phyloP scores from a whole-genome alignment of 2,888 invertebrate species.

The Xestia sexstrigata region DNA sequence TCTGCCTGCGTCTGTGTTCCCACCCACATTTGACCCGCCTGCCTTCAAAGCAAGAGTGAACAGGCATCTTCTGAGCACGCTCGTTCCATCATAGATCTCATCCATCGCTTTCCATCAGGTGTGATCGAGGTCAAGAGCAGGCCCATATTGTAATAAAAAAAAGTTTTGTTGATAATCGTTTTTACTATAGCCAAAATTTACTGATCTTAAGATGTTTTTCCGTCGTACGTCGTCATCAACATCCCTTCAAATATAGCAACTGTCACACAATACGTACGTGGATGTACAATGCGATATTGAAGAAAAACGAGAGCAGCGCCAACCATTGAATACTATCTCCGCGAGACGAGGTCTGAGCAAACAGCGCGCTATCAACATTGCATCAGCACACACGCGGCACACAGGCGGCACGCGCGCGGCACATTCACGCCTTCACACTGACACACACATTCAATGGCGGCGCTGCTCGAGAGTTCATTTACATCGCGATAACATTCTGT shows the following conservation, averaged over 20 bases:
- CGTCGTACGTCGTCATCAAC: neutral
- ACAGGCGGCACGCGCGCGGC: neutral
- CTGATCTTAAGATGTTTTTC: neutral
- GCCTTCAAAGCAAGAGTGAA: too few species aligned
- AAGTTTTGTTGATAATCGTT: neutral
- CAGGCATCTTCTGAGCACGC: too few species aligned
- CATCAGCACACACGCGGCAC: constrained; percentile 64
- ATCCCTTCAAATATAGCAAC: neutral
- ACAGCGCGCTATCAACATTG: constrained; percentile 68
- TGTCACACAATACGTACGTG: neutral
- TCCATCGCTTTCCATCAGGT: too few species aligned
- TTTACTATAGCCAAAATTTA: neutral
- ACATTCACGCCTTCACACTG: constrained; percentile 6
- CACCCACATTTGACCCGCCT: too few species aligned
- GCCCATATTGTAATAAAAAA: too few species aligned
- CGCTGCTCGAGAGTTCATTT: constrained; percentile 12
- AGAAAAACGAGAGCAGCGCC: constrained; percentile 50
- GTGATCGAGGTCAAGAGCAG: too few species aligned
- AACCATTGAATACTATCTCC: constrained; percentile 47
- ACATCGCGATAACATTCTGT: constrained; percentile 10
- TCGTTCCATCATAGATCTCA: too few species aligned
- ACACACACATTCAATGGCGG: constrained; percentile 27
- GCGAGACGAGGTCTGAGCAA: constrained; percentile 43
- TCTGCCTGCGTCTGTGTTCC: too few species aligned
- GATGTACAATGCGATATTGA: constrained; percentile 31